Conservation (phyloP, 2,113 vertebrate species). For the Corvus cornix region DNA sequence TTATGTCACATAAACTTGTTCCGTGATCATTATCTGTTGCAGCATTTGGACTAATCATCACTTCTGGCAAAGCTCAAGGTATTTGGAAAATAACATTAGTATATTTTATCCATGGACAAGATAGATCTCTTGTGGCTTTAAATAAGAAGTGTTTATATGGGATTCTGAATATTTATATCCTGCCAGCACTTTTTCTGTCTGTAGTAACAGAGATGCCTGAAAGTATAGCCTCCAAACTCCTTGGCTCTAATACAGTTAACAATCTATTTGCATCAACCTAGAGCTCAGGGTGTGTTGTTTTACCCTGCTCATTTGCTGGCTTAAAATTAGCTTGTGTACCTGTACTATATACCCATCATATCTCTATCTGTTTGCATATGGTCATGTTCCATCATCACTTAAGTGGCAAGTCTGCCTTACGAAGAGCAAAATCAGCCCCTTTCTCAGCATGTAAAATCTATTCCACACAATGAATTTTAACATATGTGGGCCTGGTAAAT, state of each 20-base stretch:
- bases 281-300: neutral
- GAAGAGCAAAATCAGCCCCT: neutral
- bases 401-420: neutral
- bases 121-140: neutral
- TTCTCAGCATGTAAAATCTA: neutral
- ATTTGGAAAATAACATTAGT: neutral
- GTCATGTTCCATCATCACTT: neutral
- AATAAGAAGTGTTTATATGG: neutral
- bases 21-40: neutral
- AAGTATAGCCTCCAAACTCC: neutral
- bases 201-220: neutral
- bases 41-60: neutral
- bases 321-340: neutral
- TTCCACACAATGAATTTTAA: neutral
- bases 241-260: neutral
- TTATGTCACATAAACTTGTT: neutral
- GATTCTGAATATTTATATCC: slow-evolving; percentile 9
- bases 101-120: neutral
- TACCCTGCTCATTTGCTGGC: neutral
- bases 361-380: neutral
- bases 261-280: neutral
- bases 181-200: neutral
- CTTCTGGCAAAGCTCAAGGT: slow-evolving; percentile 7
- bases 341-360: neutral
- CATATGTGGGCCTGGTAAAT: neutral